Percentiles rank a stretch among this genome's conserved stretches.
Evolutionary conservation across 2,888 invertebrate genomes (phyloP).

Genomic region (Meiosimyza platycephala): DNA sequence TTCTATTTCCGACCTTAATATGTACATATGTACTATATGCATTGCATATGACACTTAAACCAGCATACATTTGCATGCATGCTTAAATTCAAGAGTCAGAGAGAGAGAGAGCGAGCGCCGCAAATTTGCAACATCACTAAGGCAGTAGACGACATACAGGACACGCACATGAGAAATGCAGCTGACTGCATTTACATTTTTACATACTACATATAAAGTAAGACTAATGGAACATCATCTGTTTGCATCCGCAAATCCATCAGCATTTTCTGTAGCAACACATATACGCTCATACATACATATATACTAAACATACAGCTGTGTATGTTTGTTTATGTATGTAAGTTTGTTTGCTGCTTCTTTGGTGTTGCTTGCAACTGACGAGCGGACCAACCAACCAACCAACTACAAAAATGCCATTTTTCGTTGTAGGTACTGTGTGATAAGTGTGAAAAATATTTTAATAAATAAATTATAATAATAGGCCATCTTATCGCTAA

Average conservation of each 20-base stretch:
- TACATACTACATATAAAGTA: slow-evolving; percentile 34
- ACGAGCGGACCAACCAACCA: too few relatives aligned
- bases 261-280: slow-evolving; percentile 25
- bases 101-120: background rate
- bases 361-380: too few relatives aligned
- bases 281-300: background rate
- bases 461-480: too few relatives aligned
- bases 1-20: slow-evolving; percentile 4
- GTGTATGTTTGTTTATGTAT: background rate
- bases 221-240: slow-evolving; percentile 45
- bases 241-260: slow-evolving; percentile 44
- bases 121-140: background rate
- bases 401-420: background rate
- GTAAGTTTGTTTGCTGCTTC: too few relatives aligned
- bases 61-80: slow-evolving; percentile 1
- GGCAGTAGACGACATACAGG: background rate
- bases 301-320: too few relatives aligned
- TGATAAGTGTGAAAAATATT: too few relatives aligned
- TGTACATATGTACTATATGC: background rate
- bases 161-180: background rate
- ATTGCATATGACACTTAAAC: slow-evolving; percentile 2
- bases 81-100: background rate
- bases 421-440: too few relatives aligned
- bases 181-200: slow-evolving; percentile 20
- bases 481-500: too few relatives aligned